These are phyloP conservation scores for Eupristina koningsbergeri DNA, from an alignment of 1,140 invertebrate genomes.

Conservation along the genomic window DNA sequence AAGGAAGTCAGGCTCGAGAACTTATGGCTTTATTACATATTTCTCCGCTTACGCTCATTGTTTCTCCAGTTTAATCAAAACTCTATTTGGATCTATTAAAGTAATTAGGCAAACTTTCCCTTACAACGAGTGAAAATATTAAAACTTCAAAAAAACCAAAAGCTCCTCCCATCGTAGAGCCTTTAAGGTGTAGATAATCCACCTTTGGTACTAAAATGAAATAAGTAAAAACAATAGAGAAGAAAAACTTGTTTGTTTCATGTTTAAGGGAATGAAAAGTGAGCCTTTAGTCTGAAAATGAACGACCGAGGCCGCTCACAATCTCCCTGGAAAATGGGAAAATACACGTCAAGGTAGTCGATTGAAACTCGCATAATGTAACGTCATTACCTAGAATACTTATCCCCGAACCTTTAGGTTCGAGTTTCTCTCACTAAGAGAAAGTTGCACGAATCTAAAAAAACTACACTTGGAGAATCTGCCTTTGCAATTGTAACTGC, in stretches of 20 bases:
- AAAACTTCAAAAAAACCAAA: no score
- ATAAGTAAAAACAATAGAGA: background rate
- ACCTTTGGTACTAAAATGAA: background rate
- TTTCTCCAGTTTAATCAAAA: no score
- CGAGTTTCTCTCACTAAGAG: background rate
- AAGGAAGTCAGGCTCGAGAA: no score
- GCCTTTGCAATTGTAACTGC: background rate
- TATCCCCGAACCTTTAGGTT: constrained; percentile 8
- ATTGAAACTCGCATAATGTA: background rate
- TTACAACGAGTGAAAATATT: no score
- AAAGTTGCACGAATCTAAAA: background rate
- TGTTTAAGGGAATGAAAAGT: background rate
- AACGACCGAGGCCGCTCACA: background rate
- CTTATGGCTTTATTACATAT: no score
- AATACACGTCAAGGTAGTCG: background rate
- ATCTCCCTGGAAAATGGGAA: background rate
- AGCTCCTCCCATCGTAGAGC: no score
- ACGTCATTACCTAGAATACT: constrained; percentile 2
- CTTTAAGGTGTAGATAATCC: no score
- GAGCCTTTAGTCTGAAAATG: background rate
- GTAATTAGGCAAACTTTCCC: no score
- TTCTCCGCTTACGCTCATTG: no score
- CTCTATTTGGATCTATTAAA: no score
- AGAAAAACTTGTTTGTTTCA: background rate
- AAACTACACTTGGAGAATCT: background rate